A percentile compares a stretch with the other conserved stretches of the same genome.
Conservation (phyloP, 2,797 vertebrate species). For the Scolopax bukidnonensis region DNA sequence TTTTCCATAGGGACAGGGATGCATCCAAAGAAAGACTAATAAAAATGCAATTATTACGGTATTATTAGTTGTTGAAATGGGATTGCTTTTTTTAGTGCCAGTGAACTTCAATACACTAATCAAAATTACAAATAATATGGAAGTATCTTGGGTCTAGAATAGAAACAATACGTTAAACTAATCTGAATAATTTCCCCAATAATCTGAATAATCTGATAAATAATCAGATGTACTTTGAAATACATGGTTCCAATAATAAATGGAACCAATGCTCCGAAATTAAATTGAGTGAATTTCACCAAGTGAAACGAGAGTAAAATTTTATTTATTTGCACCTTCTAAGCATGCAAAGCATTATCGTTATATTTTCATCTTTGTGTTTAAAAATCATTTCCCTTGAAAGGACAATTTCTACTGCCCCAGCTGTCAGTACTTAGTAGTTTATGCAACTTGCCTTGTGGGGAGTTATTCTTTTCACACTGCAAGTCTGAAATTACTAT, state of each 20-base stretch:
- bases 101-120: background rate
- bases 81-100: background rate
- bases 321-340: background rate
- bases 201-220: too few relatives aligned
- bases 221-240: background rate
- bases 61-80: background rate
- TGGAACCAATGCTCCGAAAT: background rate
- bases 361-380: background rate
- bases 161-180: background rate
- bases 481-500: constrained; percentile 10
- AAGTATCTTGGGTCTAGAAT: background rate
- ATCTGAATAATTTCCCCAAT: background rate
- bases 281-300: background rate
- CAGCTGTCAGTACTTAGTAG: background rate
- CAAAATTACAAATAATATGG: background rate
- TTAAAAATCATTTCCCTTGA: constrained; percentile 5
- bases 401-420: background rate
- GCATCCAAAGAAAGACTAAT: background rate
- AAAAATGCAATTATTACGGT: background rate
- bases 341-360: background rate
- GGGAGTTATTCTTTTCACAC: background rate
- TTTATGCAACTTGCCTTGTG: background rate
- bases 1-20: background rate
- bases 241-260: background rate
- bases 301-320: background rate